Evolutionary conservation across 2,113 vertebrate genomes (phyloP), one percentile per base, ranked within the genome.

Genomic region (Empidonax alnorum): DNA sequence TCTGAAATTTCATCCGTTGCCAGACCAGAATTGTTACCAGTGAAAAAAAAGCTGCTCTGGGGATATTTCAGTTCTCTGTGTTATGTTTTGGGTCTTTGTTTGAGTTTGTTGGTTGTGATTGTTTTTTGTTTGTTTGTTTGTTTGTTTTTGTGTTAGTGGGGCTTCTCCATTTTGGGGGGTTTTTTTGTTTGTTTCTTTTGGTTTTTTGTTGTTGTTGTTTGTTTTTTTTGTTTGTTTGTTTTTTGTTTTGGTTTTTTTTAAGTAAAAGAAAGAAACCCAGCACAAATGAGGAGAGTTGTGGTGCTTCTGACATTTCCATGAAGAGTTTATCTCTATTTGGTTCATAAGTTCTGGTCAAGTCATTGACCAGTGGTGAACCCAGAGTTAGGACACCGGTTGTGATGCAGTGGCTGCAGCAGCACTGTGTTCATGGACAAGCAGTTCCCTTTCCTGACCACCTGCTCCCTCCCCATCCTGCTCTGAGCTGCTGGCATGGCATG

Each of bases 361-460:
- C 56, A 24, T 42, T 88, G 93, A 78, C 79, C 76, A 92, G 9
- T 62, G 65, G 56, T 88, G 56, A 97, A 83, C 90, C 69, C 56
- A 33, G 31, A 90, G 37, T 17, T 75, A 63, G 80, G 50, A 78
- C 80, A 71, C 24, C 0, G 0, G 41, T 84, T 86, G 44, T 67
- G 61, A 30, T 52, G 68, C 42, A 9, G 67, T 21, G 62, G 15
- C 62, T 84, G 58, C 66, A 83, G 58, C 81, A 76, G 82, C 22
- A 6, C 81, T 35, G 39, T 94, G 78, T 90, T 95, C 90, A 9
- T 88, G 79, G 83, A 63, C 24, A 49, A 90, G 55, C 72, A 86
- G 47, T 73, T 92, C 79, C 39, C 33, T 84, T 95, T 95, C 95
- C 90, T 80, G 88, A 49, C 83, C 90, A 92, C 86, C 90, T 97